Base-by-base conservation (phyloP, 2,797 vertebrate species). In the Taeniopygia guttata region DNA sequence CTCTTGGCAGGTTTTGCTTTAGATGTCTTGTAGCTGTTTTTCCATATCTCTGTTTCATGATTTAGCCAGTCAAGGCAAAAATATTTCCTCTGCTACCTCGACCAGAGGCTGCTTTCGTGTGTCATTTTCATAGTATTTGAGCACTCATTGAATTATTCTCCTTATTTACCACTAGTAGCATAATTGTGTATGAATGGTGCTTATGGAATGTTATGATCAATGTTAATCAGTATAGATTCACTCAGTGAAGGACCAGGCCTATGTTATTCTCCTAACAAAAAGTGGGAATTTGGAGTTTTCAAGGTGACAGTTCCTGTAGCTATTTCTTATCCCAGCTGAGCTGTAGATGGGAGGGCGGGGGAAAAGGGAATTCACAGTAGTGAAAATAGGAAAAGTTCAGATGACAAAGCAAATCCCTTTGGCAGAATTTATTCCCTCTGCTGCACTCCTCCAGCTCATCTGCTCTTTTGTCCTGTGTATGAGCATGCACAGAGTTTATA, bases 1-100 rank as follows among this genome's bases (percentile, higher is more conserved):
- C 87, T 94, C 84, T 92, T 93, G 94, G 87, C 93, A 96, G 89
- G 27, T 62, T 84, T 92, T 69, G 18, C 66, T 90, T 84, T 76
- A 88, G 56, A 90, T 90, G 48, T 76, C 84, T 92, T 73, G 23
- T 82, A 85, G 51, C 58, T 92, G 16, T 60, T 93, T 94, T 82
- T 81, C 55, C 55, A 52, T 66, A 36, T 34, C 34, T 63, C 70
- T 82, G 43, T 62, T 88, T 52, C 70, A 43, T 63, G 42, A 92
- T 78, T 84, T 74, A 91, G 40, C 16, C 51, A 66, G 40, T 76
- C 36, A 55, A 66, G 36, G 40, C 52, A 86, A 93, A 95, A 94
- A 84, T 83, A 91, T 60, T 94, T 96, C 38, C 38, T 85, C 42
- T 87, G 51, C 56, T 76, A 89, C 45, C 38, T 82, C 67, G 84